A percentile compares a stretch with the other conserved stretches of the same genome.
phyloP scores from a whole-genome alignment of 2,888 invertebrate genomes.

The Taenaris catops region DNA sequence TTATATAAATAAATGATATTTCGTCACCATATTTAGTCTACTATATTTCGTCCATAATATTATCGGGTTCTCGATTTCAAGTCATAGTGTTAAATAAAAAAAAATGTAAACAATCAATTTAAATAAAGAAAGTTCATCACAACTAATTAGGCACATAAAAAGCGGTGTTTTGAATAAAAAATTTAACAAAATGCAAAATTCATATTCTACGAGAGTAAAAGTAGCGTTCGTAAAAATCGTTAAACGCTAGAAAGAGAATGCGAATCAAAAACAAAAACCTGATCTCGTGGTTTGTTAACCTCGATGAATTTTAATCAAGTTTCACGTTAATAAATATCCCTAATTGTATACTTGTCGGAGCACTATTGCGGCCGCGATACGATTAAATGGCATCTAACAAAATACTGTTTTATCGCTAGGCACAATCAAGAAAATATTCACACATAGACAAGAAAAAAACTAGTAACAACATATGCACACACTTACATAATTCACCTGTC shows the following conservation, averaged over 20 bases:
- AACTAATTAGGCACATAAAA: too few species aligned
- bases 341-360: slow-evolving; percentile 39
- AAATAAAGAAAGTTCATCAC: too few species aligned
- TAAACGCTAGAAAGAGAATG: slow-evolving; percentile 8
- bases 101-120: too few species aligned
- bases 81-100: too few species aligned
- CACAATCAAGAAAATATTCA: slow-evolving; percentile 58
- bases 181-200: slow-evolving; percentile 4
- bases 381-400: slow-evolving; percentile 54
- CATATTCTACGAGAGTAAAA: slow-evolving; percentile 11
- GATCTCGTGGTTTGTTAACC: slow-evolving; percentile 23
- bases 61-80: too few species aligned
- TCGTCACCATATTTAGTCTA: too few species aligned
- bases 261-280: slow-evolving; percentile 10
- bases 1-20: too few species aligned
- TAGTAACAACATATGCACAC: slow-evolving; percentile 50
- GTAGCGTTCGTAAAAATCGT: slow-evolving; percentile 8
- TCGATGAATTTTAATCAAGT: slow-evolving; percentile 31
- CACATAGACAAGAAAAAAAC: slow-evolving; percentile 39
- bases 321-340: slow-evolving; percentile 32
- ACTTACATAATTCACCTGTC: slow-evolving; percentile 67
- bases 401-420: slow-evolving; percentile 69
- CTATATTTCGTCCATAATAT: too few species aligned
- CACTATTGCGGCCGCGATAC: slow-evolving; percentile 37
- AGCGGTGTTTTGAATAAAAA: too few species aligned